Base-by-base conservation (phyloP, 2,888 invertebrate genomes). In the Tenthredo amoena region DNA sequence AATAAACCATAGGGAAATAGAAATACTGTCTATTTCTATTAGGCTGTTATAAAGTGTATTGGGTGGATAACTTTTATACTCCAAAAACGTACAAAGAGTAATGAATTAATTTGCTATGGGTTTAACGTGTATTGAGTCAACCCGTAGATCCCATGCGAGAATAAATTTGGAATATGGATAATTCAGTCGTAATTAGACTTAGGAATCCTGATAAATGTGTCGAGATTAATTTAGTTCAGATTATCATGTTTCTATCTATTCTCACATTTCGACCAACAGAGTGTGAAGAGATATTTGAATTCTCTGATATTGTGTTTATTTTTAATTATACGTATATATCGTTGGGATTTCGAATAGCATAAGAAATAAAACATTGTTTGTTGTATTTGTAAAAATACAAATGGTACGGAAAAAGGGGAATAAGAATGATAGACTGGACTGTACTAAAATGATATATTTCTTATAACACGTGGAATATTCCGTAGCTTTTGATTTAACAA, bases 381-480 rank as follows among this genome's bases (percentile, higher is more conserved):
- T 26, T 21, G n/a, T 74, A 26, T 21, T 40, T 74, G 72, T 43
- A 34, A 26, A 62, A 26, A 81, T 40, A 58, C 40, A 62, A 62
- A 62, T 10, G 12, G 1, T 21, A 6, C 21, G 21, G 62, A 37
- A n/a, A 40, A 40, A 68, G 43, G 79, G 79, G 55, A 34, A 79
- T 34, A 34, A 83, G 37, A 83, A 71, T 71, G 62, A 65, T 68
- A 83, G 65, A 71, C 71, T 83, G 47, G 68, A 83, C 7, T 83
- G 43, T 83, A 83, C 83, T 83, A 40, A 83, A 83, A 68, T 71
- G 40, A 83, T 83, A 83, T 83, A 71, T 83, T 83, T 47, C 68
- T n/a, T 50, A 83, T 71, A 83, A 83, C 34, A 83, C 71, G 68
- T 71, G 62, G 62, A 68, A 83, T 65, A 71, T 68, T 65, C 43